A percentile compares a stretch with the other conserved stretches of the same genome.
Conservation (phyloP, 1,140 invertebrate species). For the Delia radicum region DNA sequence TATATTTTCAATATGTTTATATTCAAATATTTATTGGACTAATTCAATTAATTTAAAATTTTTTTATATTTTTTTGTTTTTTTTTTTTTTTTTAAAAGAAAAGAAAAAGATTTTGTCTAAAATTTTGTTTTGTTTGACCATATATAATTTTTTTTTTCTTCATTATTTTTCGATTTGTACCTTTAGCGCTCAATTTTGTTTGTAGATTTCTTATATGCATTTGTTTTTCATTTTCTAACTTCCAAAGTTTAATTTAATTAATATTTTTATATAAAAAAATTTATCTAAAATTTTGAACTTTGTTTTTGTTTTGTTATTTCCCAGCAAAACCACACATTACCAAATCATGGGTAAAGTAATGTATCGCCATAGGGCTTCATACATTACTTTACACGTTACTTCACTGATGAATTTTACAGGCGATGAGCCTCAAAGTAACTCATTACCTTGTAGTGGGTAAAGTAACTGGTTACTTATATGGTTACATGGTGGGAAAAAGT, state of each 20-base stretch:
- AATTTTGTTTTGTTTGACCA: constrained; percentile 30
- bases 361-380: no score
- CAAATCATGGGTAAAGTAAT: no score
- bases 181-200: constrained; percentile 24
- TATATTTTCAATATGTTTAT: constrained; percentile 26
- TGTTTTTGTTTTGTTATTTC: constrained; percentile 3
- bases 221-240: neutral
- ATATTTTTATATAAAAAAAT: constrained; percentile 12
- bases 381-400: no score
- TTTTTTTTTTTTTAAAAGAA: no score
- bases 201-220: constrained; percentile 29
- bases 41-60: constrained; percentile 7
- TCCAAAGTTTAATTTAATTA: constrained; percentile 28
- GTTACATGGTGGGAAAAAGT: no score
- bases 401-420: no score
- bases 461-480: no score
- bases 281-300: constrained; percentile 23
- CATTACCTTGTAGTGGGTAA: no score
- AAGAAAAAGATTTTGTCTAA: neutral
- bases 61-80: neutral
- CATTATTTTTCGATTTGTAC: constrained; percentile 25
- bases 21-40: neutral
- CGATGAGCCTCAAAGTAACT: no score
- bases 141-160: neutral
- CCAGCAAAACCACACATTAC: no score